A percentile compares a stretch with the other conserved stretches of the same genome.
These are phyloP conservation scores for Carposina sasakii DNA, from an alignment of 1,140 invertebrate species.

Conservation along the genomic window DNA sequence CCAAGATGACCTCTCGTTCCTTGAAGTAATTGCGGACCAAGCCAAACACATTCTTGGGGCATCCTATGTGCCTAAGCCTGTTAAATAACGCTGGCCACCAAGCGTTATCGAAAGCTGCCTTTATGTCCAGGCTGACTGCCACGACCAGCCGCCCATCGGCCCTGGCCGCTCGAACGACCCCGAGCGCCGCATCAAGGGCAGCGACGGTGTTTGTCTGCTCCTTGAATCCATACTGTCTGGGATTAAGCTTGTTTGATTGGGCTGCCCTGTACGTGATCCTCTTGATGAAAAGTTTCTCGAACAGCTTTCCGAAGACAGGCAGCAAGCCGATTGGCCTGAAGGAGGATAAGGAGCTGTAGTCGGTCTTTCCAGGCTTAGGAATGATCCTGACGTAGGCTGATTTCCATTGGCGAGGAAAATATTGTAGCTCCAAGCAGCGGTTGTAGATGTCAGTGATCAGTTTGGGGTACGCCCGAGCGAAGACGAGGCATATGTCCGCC, in stretches of 20 bases:
- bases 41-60: conserved; percentile 19
- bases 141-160: not conserved
- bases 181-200: conserved; percentile 16
- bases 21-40: conserved; percentile 8
- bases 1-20: conserved; percentile 1
- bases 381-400: conserved; percentile 1
- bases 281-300: conserved; percentile 23
- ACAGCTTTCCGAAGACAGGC: conserved; percentile 20
- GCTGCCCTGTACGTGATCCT: conserved; percentile 7
- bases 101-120: conserved; percentile 27
- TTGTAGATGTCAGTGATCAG: not conserved
- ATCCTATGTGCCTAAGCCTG: conserved; percentile 9
- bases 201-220: conserved; percentile 13
- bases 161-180: not conserved
- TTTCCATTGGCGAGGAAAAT: conserved; percentile 9
- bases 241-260: not conserved
- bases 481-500: not conserved
- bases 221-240: conserved; percentile 24
- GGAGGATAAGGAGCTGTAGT: not conserved
- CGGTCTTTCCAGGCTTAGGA: not conserved
- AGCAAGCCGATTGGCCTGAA: conserved; percentile 17
- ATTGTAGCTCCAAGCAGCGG: not conserved
- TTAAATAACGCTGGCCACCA: conserved; percentile 26
- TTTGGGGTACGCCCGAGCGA: not conserved
- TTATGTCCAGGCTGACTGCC: conserved; percentile 25